These are phyloP conservation scores for Mesodorylaimus sp. DNA, from an alignment of 2,888 invertebrate genomes.

Conservation along the genomic window DNA sequence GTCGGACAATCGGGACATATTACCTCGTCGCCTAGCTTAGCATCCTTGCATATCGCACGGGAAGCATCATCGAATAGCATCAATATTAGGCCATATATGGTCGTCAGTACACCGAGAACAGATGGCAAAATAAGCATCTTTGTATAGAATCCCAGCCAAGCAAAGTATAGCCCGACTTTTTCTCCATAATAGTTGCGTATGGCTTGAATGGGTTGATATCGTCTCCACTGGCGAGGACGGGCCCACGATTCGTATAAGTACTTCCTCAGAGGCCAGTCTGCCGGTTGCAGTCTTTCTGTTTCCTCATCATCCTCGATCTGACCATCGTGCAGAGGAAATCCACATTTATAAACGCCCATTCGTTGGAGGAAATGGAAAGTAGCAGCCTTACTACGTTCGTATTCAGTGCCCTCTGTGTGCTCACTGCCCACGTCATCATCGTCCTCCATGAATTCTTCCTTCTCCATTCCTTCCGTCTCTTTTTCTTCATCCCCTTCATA, in stretches of 20 bases:
- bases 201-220: conserved; percentile 9
- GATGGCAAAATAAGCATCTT: conserved; percentile 72
- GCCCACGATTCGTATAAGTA: conserved; percentile 11
- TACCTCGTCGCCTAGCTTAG: conserved; percentile 54
- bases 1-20: conserved; percentile 72
- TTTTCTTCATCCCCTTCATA: too few species aligned
- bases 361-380: not conserved
- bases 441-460: too few species aligned
- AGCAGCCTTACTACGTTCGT: too few species aligned
- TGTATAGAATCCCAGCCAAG: conserved; percentile 84
- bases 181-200: conserved; percentile 28
- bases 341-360: not conserved
- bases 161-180: conserved; percentile 73
- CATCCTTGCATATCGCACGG: conserved; percentile 24
- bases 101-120: conserved; percentile 62
- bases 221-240: conserved; percentile 5
- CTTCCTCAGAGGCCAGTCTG: conserved; percentile 5
- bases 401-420: too few species aligned
- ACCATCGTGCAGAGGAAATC: conserved; percentile 6
- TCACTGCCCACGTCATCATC: too few species aligned
- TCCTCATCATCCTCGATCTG: not conserved
- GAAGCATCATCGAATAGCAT: conserved; percentile 64
- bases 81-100: conserved; percentile 56
- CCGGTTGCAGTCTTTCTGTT: conserved; percentile 3
- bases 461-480: too few species aligned